phyloP scores from a whole-genome alignment of 2,113 vertebrate species.

The Microtus montanus region DNA sequence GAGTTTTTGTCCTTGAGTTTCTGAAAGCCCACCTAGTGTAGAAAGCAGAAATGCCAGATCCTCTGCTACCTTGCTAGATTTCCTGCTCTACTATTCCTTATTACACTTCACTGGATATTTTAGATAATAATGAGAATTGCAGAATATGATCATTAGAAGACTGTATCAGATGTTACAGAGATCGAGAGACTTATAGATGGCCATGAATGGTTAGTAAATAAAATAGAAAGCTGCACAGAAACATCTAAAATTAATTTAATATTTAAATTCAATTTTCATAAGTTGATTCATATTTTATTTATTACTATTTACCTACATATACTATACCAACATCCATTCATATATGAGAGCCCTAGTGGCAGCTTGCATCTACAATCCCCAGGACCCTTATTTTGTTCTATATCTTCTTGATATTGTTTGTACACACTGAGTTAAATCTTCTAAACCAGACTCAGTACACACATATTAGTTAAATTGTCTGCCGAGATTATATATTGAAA shows the following conservation, averaged over 20 bases:
- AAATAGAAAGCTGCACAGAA: not conserved
- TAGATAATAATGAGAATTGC: not conserved
- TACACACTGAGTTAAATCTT: not conserved
- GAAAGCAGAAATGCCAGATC: not conserved
- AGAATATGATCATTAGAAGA: not conserved
- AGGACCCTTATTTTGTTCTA: constrained; percentile 7
- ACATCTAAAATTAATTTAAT: not conserved
- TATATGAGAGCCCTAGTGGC: not conserved
- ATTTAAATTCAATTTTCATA: not conserved
- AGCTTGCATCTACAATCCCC: not conserved
- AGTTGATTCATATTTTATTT: not conserved
- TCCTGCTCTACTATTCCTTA: not conserved
- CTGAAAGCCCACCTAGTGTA: not conserved
- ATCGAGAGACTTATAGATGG: not conserved
- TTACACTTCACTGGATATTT: not conserved
- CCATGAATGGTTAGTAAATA: not conserved
- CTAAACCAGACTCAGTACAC: not conserved
- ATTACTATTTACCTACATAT: not conserved
- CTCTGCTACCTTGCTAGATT: not conserved
- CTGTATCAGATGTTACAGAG: not conserved
- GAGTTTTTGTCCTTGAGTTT: not conserved
- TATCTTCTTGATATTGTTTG: not conserved
- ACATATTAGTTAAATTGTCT: not conserved
- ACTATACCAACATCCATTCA: not conserved
- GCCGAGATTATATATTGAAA: not conserved